Conservation (phyloP, 2,113 vertebrate species). For the Thunnus thynnus region DNA sequence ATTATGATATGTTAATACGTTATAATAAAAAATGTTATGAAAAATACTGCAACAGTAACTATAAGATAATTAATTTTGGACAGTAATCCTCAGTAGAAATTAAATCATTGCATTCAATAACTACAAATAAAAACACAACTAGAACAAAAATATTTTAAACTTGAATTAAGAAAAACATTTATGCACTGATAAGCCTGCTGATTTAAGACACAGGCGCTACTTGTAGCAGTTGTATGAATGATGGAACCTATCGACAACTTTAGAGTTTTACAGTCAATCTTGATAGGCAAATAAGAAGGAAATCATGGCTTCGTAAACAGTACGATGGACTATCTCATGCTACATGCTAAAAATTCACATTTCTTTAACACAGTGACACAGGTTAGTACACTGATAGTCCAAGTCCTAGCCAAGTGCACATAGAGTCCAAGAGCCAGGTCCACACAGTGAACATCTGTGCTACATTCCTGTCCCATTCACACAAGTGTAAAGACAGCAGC, state of each 20-base stretch:
- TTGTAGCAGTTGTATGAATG: too few species aligned
- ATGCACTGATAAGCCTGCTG: too few species aligned
- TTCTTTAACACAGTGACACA: constrained; percentile 1
- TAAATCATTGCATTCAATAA: too few species aligned
- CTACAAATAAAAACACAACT: background rate
- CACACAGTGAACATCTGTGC: constrained; percentile 63
- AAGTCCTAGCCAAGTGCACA: constrained; percentile 18
- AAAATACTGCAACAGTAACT: too few species aligned
- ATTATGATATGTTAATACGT: too few species aligned
- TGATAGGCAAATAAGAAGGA: background rate
- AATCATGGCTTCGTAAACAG: background rate
- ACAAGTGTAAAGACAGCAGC: constrained; percentile 58
- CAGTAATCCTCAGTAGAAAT: too few species aligned
- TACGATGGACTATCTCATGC: too few species aligned
- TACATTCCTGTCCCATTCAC: constrained; percentile 62
- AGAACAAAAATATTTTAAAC: background rate
- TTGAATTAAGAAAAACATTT: background rate
- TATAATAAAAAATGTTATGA: too few species aligned
- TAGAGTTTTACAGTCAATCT: background rate
- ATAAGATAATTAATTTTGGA: too few species aligned
- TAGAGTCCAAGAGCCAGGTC: background rate
- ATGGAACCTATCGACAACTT: too few species aligned
- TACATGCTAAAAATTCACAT: background rate
- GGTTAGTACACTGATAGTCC: constrained; percentile 6
- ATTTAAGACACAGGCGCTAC: too few species aligned